Evolutionary conservation across 1,140 invertebrate genomes (phyloP).

Genomic region (Drosophila tani): DNA sequence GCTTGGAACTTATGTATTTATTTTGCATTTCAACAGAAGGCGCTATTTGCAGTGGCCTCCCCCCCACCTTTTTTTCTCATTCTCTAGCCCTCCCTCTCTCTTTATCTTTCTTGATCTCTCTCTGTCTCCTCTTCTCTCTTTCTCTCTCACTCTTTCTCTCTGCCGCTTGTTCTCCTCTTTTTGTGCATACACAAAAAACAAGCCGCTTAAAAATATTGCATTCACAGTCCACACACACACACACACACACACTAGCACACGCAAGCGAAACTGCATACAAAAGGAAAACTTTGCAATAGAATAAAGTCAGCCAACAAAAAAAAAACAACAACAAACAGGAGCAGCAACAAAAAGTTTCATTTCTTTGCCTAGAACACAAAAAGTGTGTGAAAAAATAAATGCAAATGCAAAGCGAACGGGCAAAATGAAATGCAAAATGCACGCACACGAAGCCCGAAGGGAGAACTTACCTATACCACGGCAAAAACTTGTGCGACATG

Average conservation of each 20-base stretch:
- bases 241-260: conserved; percentile 8
- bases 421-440: conserved; percentile 46
- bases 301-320: conserved; percentile 42
- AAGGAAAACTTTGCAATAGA: conserved; percentile 57
- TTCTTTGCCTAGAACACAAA: conserved; percentile 74
- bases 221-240: conserved; percentile 27
- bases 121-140: not conserved
- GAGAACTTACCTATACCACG: conserved; percentile 82
- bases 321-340: conserved; percentile 41
- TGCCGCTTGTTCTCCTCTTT: conserved; percentile 11
- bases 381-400: conserved; percentile 39
- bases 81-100: not conserved
- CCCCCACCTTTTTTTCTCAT: not conserved
- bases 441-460: conserved; percentile 59
- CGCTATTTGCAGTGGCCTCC: conserved; percentile 62
- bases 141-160: not conserved
- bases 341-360: conserved; percentile 64
- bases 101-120: conserved; percentile 14
- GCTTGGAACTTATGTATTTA: conserved; percentile 56
- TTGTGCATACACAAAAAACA: conserved; percentile 39
- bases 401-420: conserved; percentile 50
- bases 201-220: conserved; percentile 78
- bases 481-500: conserved; percentile 70
- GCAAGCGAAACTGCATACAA: conserved; percentile 36
- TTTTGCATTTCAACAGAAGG: conserved; percentile 51